Evolutionary conservation across 2,797 vertebrate species (phyloP).

Genomic region (Danio jaintianensis): DNA sequence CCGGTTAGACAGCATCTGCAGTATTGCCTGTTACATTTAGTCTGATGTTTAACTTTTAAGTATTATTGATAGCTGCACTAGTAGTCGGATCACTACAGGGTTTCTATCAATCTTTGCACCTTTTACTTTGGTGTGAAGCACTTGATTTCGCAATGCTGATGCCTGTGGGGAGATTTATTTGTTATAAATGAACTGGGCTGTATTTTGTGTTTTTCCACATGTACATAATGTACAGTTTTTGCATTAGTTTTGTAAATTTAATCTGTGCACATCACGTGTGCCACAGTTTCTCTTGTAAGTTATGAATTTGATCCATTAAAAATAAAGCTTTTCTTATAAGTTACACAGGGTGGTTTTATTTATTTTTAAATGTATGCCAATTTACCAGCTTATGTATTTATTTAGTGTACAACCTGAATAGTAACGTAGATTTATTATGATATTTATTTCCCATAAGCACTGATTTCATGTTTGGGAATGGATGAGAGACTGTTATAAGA

Average conservation of each 20-base stretch:
- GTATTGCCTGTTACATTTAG: constrained; percentile 9
- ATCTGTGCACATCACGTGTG: constrained; percentile 6
- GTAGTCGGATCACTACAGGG: not conserved
- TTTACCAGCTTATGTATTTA: not conserved
- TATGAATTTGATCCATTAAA: not conserved
- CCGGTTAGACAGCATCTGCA: not conserved
- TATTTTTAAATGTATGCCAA: not conserved
- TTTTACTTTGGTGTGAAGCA: constrained; percentile 1
- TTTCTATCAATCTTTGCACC: not conserved
- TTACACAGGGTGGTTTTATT: not conserved
- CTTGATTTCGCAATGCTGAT: not conserved
- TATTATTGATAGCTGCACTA: constrained; percentile 26
- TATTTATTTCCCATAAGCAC: too few relatives aligned
- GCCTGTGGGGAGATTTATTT: constrained; percentile 11
- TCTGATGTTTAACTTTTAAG: constrained; percentile 43
- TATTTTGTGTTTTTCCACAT: constrained; percentile 31
- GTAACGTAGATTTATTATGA: too few relatives aligned
- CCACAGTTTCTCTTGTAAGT: constrained; percentile 24
- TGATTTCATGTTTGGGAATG: too few relatives aligned
- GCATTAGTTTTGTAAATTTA: constrained; percentile 44
- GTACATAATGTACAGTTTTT: constrained; percentile 58
- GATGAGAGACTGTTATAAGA: too few relatives aligned
- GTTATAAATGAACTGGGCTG: not conserved
- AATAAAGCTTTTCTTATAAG: constrained; percentile 28
- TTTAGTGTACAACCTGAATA: not conserved